A percentile compares a stretch with the other conserved stretches of the same genome.
Conservation (phyloP, 2,113 vertebrate genomes). For the Peucedramus taeniatus region DNA sequence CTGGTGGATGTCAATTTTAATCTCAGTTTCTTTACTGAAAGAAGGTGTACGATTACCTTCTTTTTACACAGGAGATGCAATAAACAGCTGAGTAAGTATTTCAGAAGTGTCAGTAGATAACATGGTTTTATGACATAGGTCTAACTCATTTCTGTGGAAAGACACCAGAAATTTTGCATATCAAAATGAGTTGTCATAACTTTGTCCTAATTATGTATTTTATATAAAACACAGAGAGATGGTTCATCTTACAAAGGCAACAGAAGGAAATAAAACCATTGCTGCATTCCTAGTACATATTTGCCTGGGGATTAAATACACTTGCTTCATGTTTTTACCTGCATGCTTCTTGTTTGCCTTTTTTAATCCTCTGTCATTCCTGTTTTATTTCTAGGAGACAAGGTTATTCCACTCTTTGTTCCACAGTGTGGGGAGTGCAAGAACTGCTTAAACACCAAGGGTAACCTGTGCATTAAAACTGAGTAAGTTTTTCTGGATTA, state of each 20-base stretch:
- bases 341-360: not conserved
- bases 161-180: not conserved
- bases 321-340: not conserved
- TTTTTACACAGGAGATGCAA: not conserved
- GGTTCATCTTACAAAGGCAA: not conserved
- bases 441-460: constrained; percentile 24
- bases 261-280: not conserved
- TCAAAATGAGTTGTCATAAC: not conserved
- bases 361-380: not conserved
- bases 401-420: constrained; percentile 66
- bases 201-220: not conserved
- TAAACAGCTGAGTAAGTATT: not conserved
- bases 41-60: not conserved
- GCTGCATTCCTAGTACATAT: not conserved
- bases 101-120: not conserved
- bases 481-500: constrained; percentile 41
- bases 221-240: not conserved
- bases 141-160: not conserved
- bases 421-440: constrained; percentile 69
- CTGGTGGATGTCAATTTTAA: not conserved
- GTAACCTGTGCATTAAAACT: constrained; percentile 51
- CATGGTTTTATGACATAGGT: not conserved
- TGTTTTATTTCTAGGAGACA: constrained; percentile 64
- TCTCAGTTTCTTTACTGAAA: not conserved
- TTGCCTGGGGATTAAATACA: not conserved